Evolutionary conservation across 1,140 invertebrate species (phyloP).

Genomic region (Eufriesea mexicana): DNA sequence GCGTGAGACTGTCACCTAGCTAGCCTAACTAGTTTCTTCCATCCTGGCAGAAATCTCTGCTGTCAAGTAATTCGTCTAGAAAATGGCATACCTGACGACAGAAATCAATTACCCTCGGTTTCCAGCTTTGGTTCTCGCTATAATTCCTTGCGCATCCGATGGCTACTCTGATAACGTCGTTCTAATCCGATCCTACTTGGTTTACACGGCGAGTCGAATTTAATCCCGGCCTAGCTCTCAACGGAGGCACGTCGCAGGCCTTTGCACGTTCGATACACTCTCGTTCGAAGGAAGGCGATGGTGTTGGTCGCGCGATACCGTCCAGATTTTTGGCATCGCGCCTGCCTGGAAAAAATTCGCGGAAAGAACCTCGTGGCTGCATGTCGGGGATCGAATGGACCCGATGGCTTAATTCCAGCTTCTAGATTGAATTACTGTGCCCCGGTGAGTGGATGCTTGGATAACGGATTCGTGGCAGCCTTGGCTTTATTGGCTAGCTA

Average conservation of each 20-base stretch:
- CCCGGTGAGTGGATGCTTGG: too few relatives aligned
- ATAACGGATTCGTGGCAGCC: not conserved
- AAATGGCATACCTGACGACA: constrained; percentile 27
- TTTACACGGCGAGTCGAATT: constrained; percentile 63
- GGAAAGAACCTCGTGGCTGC: not conserved
- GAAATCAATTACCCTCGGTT: constrained; percentile 49
- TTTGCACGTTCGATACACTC: constrained; percentile 5
- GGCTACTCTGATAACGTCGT: constrained; percentile 44
- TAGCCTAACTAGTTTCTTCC: not conserved
- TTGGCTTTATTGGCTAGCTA: not conserved
- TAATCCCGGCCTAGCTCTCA: constrained; percentile 56
- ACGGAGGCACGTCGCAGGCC: constrained; percentile 24
- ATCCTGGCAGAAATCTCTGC: not conserved
- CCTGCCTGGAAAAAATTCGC: constrained; percentile 13
- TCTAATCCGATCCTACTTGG: constrained; percentile 63
- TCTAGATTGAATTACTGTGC: constrained; percentile 18
- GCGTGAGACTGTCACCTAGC: not conserved
- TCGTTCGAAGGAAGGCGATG: constrained; percentile 16
- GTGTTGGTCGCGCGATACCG: not conserved
- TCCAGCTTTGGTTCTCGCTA: not conserved
- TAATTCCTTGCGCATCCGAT: constrained; percentile 52
- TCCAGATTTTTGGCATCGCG: constrained; percentile 19
- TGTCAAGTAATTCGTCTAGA: constrained; percentile 15
- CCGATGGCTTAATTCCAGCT: constrained; percentile 36
- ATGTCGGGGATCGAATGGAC: not conserved